These are phyloP conservation scores for Elephas maximus DNA, from an alignment of 2,113 vertebrate species.

Conservation along the genomic window DNA sequence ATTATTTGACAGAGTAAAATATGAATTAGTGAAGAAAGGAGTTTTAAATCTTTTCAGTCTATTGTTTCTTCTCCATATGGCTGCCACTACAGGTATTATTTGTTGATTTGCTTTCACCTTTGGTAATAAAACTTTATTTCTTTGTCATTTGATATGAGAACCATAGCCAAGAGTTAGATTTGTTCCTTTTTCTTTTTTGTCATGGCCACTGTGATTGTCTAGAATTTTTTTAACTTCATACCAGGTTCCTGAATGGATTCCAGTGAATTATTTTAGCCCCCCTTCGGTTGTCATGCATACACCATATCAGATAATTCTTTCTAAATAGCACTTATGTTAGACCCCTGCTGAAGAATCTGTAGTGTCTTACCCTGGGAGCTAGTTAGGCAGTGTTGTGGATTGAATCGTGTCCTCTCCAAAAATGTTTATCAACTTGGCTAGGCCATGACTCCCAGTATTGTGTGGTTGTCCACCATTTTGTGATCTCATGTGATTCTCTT, in stretches of 20 bases:
- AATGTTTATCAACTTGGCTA: too few relatives aligned
- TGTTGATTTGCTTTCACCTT: conserved; percentile 45
- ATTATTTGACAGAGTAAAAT: conserved; percentile 26
- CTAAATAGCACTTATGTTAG: neutral
- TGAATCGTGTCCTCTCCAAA: too few relatives aligned
- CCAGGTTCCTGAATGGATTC: neutral
- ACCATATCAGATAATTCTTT: neutral
- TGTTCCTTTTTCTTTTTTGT: conserved; percentile 43
- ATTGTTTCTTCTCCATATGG: neutral
- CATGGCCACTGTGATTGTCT: neutral
- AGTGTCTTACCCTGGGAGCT: conserved; percentile 6
- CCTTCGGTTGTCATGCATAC: neutral
- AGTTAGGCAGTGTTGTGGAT: neutral
- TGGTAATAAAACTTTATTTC: conserved; percentile 2
- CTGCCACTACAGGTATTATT: neutral
- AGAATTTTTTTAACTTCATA: neutral
- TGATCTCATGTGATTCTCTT: too few relatives aligned
- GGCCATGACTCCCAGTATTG: too few relatives aligned
- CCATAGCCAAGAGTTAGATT: conserved; percentile 41
- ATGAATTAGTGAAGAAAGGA: conserved; percentile 21
- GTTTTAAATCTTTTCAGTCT: conserved; percentile 38
- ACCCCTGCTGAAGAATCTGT: neutral
- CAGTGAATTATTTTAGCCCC: neutral
- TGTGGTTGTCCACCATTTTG: too few relatives aligned
- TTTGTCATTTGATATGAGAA: conserved; percentile 41